Percentiles rank a stretch among this genome's conserved stretches.
phyloP scores from a whole-genome alignment of 2,888 invertebrate species.

The Xestia xanthographa region DNA sequence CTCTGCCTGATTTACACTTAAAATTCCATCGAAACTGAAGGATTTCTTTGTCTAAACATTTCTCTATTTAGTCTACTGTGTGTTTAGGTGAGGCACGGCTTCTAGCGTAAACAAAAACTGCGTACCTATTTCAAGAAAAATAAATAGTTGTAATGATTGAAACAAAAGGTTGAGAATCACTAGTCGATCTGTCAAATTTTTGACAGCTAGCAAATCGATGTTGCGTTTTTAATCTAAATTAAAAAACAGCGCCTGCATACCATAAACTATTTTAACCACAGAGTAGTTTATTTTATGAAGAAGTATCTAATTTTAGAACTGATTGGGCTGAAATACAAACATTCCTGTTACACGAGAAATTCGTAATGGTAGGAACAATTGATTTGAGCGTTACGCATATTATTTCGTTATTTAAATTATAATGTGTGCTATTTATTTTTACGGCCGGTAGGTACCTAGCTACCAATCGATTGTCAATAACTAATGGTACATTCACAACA shows the following conservation, averaged over 20 bases:
- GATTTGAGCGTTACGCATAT: slow-evolving; percentile 25
- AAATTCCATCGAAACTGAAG: slow-evolving; percentile 74
- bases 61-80: slow-evolving; percentile 70
- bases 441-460: slow-evolving; percentile 10
- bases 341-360: slow-evolving; percentile 49
- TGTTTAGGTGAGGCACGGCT: slow-evolving; percentile 56
- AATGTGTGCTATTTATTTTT: slow-evolving; percentile 48
- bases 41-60: slow-evolving; percentile 78
- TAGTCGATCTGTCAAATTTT: slow-evolving; percentile 54
- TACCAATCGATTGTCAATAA: slow-evolving; percentile 13
- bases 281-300: slow-evolving; percentile 39
- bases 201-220: slow-evolving; percentile 50
- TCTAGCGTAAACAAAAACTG: slow-evolving; percentile 50
- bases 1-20: slow-evolving; percentile 70
- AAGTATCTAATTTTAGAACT: slow-evolving; percentile 59
- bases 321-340: slow-evolving; percentile 57
- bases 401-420: slow-evolving; percentile 24
- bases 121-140: slow-evolving; percentile 35
- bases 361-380: slow-evolving; percentile 46
- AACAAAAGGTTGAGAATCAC: slow-evolving; percentile 56
- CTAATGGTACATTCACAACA: slow-evolving; percentile 17
- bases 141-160: slow-evolving; percentile 1
- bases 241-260: background rate
- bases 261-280: slow-evolving; percentile 36
- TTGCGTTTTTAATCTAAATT: slow-evolving; percentile 14